phyloP scores from a whole-genome alignment of 2,113 vertebrate species.

The Grammomys surdaster region DNA sequence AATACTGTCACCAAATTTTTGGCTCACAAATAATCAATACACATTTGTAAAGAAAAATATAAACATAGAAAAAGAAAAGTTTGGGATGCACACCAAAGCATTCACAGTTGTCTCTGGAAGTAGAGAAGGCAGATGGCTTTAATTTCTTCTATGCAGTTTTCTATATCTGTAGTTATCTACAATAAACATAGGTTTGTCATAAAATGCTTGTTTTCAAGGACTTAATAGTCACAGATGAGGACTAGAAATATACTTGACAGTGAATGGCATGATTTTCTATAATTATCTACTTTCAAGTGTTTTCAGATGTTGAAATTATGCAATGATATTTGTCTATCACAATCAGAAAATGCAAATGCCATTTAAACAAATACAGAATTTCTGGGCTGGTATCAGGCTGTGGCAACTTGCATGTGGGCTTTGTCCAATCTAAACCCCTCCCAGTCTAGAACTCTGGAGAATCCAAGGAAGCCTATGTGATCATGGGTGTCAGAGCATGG shows the following conservation, averaged over 20 bases:
- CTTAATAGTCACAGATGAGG: not conserved
- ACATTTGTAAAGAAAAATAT: not conserved
- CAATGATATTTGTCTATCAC: not conserved
- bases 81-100: not conserved
- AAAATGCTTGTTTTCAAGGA: not conserved
- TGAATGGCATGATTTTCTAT: not conserved
- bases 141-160: not conserved
- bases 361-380: not conserved
- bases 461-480: not conserved
- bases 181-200: not conserved
- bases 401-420: too few relatives aligned
- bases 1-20: not conserved
- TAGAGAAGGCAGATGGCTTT: not conserved
- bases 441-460: not conserved
- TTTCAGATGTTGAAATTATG: not conserved
- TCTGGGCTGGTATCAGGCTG: not conserved
- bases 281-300: not conserved
- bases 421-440: not conserved
- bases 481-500: not conserved
- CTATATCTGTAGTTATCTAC: not conserved
- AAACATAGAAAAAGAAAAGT: not conserved
- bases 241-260: not conserved
- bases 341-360: not conserved
- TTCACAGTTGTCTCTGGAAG: not conserved
- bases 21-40: not conserved